phyloP scores from a whole-genome alignment of 2,888 invertebrate genomes.

The Leptinotarsa peninsularis region DNA sequence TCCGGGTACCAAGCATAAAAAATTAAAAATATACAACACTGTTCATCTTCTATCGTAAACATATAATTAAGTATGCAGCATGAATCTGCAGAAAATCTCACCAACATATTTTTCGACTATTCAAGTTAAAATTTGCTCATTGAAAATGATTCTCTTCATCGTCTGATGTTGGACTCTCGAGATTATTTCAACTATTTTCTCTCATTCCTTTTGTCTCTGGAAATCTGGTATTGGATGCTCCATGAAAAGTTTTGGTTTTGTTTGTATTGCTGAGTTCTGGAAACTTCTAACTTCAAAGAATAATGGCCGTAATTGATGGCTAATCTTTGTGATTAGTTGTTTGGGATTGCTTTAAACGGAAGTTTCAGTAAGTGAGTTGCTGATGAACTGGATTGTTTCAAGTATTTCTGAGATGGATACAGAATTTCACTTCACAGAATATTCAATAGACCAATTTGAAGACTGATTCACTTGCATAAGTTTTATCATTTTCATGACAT shows the following conservation, averaged over 20 bases:
- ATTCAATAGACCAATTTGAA: too few species aligned
- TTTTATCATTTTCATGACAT: too few species aligned
- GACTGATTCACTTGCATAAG: too few species aligned
- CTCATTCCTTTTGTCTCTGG: neutral
- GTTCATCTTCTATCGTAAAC: too few species aligned
- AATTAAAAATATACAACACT: too few species aligned
- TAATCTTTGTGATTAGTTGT: neutral
- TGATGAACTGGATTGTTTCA: neutral
- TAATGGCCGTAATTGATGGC: conserved; percentile 4
- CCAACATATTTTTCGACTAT: too few species aligned
- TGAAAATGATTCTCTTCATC: neutral
- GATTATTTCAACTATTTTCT: neutral
- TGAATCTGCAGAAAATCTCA: too few species aligned
- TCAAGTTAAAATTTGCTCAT: neutral
- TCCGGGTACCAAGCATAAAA: too few species aligned
- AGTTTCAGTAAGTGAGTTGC: neutral
- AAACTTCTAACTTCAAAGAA: neutral
- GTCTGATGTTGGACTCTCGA: neutral
- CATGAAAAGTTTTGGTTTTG: neutral
- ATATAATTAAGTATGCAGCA: too few species aligned
- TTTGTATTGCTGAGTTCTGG: neutral
- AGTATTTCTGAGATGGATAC: too few species aligned
- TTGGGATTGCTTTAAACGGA: neutral
- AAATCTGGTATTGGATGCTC: neutral
- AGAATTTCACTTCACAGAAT: too few species aligned